A percentile compares a stretch with the other conserved stretches of the same genome.
Evolutionary conservation across 1,140 invertebrate species (phyloP).

Genomic region (Paraescarpia echinospica): DNA sequence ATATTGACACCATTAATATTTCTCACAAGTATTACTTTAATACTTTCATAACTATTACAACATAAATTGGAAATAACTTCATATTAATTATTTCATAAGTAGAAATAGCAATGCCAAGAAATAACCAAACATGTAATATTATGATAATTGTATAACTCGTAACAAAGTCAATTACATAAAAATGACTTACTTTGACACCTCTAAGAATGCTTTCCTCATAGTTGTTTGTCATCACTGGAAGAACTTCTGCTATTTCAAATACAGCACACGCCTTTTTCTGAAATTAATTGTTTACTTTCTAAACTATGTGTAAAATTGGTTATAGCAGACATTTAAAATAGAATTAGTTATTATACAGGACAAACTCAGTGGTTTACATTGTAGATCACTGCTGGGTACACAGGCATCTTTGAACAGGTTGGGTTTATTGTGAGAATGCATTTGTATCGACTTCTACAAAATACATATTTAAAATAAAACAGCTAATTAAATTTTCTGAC

Average conservation of each 20-base stretch:
- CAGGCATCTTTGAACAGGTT: too few relatives aligned
- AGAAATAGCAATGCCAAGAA: background rate
- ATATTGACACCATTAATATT: background rate
- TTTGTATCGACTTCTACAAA: too few relatives aligned
- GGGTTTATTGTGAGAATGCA: too few relatives aligned
- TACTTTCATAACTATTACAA: background rate
- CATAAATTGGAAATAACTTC: background rate
- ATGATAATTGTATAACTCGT: background rate
- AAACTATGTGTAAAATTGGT: too few relatives aligned
- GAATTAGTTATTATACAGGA: too few relatives aligned
- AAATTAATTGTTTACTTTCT: background rate
- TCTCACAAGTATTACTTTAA: background rate
- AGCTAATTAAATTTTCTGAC: too few relatives aligned
- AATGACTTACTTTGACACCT: conserved; percentile 48
- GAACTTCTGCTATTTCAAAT: conserved; percentile 54
- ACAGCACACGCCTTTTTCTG: conserved; percentile 48
- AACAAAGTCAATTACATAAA: background rate
- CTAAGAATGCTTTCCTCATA: conserved; percentile 56
- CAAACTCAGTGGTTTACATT: too few relatives aligned
- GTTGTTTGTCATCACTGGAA: conserved; percentile 57
- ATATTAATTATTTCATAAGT: background rate
- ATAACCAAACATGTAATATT: background rate
- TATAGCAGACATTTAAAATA: too few relatives aligned
- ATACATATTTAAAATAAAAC: too few relatives aligned
- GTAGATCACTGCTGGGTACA: too few relatives aligned